Base-by-base conservation (phyloP, 2,888 invertebrate species). In the Acleris holmiana region DNA sequence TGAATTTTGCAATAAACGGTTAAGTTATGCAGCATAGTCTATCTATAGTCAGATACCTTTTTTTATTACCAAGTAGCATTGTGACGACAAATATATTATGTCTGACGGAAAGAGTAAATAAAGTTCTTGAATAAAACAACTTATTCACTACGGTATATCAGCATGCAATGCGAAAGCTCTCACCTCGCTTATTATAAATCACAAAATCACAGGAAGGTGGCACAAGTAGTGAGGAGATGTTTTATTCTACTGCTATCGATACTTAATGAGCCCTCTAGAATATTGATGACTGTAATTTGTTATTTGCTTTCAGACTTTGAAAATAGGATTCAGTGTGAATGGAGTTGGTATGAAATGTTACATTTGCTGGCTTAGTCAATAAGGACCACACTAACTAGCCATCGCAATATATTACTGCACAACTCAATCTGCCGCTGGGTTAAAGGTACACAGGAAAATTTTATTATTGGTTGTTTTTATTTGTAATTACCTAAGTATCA, bases 161-260 rank as follows among this genome's bases (percentile, higher is more conserved):
- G 75, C 74, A 81, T 76, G 78, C 79, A 76, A 77, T 72, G 83
- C 82, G 69, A 84, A 84, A 79, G 76, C 75, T 77, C 72, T 74
- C 70, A 67, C 51, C 71, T 47, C 67, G 68, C 72, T 77, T 75
- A 82, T 77, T 75, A 82, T 81, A 81, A 81, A 83, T 83, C 76
- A 82, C 76, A 73, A 75, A 77, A 79, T 79, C 79, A 75, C 69
- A 60, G 54, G 75, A 82, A 82, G 83, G 81, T 84, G 83, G 75
- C 70, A 54, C 29, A n/a, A 41, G 59, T 76, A 83, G 78, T 69
- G 81, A 70, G 29, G 78, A 35, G 35, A 53, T 46, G 72, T 35
- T 41, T 55, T 35, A 19, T 29, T 18, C 35, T 64, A 41, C 40
- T 8, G 29, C 29, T 74, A 67, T 73, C 72, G 75, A 73, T 48